Evolutionary conservation across 2,797 vertebrate species (phyloP), one percentile per base, ranked within the genome.

Genomic region (Platalea minor): DNA sequence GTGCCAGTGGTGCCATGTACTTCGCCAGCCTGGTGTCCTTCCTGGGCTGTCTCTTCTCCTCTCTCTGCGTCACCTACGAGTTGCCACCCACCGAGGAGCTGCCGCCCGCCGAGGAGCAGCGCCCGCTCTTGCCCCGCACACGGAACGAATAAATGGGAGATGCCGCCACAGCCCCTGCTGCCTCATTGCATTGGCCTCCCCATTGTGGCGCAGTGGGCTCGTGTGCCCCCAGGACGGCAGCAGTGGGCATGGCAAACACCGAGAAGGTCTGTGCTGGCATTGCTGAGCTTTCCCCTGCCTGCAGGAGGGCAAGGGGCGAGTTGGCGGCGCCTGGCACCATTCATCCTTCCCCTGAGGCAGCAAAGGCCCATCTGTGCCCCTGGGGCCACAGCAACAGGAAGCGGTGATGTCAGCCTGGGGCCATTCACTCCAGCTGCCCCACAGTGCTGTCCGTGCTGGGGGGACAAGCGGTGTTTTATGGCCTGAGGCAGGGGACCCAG

Each of bases 1-100:
- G 99, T 14, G 99, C 99, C 98, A 99, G 98, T 12, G 99, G 99
- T 7, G 99, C 99, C 97, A 99, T 99, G 99, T 99, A 99, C 98
- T 99, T 99, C 97, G 96, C 99, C 89, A 99, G 99, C 98, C 97
- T 99, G 91, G 98, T 99, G 98, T 98, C 99, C 84, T 99, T 99
- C 98, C 98, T 99, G 94, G 99, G 99, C 97, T 99, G 99, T 96
- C 96, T 99, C 96, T 99, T 99, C 97, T 99, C 99, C 61, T 99
- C 99, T 56, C 99, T 99, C 95, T 99, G 98, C 24, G 98, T 99
- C 96, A 98, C 99, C 95, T 99, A 99, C 39, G 99, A 99, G 88
- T 98, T 99, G 48, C 99, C 99, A 63, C 98, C 98, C 29, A 17
- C 98, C 2, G 99, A 99, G 91, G 98, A 98, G 88, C 96, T 98